Conservation (phyloP, 1,140 invertebrate species). For the Littorina saxatilis region DNA sequence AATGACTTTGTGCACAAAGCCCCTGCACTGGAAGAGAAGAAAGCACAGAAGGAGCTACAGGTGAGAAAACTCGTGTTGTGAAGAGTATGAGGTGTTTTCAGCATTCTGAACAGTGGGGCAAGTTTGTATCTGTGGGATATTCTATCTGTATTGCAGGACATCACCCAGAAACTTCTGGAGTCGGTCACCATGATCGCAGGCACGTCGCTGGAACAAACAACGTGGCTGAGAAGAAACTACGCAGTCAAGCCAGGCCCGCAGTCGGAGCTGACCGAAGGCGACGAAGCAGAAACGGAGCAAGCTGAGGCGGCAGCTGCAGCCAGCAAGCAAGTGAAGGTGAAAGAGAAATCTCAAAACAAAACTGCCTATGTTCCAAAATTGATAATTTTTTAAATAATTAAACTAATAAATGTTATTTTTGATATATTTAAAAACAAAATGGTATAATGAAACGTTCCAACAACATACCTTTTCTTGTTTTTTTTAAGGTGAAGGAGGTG, state of each 20-base stretch:
- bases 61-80: constrained; percentile 62
- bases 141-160: constrained; percentile 60
- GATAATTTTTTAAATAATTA: too few relatives aligned
- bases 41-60: constrained; percentile 89
- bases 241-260: constrained; percentile 84
- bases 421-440: constrained; percentile 32
- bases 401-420: too few relatives aligned
- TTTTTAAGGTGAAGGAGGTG: constrained; percentile 37
- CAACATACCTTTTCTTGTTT: too few relatives aligned
- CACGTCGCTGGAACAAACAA: constrained; percentile 92
- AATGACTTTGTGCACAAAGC: constrained; percentile 92
- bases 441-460: too few relatives aligned
- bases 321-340: constrained; percentile 1
- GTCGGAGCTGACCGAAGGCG: constrained; percentile 61
- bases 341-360: too few relatives aligned
- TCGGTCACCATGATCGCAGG: constrained; percentile 91
- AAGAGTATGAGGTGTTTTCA: not conserved
- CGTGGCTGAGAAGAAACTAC: constrained; percentile 91
- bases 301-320: constrained; percentile 33
- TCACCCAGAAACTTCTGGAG: constrained; percentile 85
- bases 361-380: too few relatives aligned
- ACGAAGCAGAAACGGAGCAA: constrained; percentile 59
- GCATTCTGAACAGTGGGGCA: not conserved
- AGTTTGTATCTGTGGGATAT: not conserved
- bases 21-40: constrained; percentile 86